Evolutionary conservation across 2,888 invertebrate genomes (phyloP), one percentile per base, ranked within the genome.

Genomic region (Tanypteryx hageni): DNA sequence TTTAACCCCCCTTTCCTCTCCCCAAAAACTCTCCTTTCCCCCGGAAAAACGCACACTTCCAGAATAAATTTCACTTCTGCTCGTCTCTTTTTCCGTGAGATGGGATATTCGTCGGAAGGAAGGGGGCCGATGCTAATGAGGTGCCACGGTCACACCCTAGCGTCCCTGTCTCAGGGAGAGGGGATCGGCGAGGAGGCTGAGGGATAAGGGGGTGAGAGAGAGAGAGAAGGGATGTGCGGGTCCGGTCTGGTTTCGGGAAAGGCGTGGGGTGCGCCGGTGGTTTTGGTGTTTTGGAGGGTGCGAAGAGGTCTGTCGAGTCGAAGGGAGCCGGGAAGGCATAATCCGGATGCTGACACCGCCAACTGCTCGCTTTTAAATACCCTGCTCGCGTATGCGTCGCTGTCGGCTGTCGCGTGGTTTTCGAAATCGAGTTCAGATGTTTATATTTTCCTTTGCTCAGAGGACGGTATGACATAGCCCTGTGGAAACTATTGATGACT

Each of bases 21-120:
- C 22, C 76, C 76, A 76, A 76, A 76, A 76, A 76, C 76, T 76
- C 10, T 76, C 76, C 44, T 44, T 44, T 68, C 68, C 16, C 22
- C 68, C n/a, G 27, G 76, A 76, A 76, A 76, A 76, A 76, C 27
- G 76, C 76, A 76, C 76, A 76, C 76, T 76, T 76, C 76, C 76
- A 76, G 76, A 76, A 76, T 76, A 76, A 76, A 76, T 76, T 76
- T 76, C 76, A 76, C 76, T 76, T 76, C 27, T 76, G 76, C 76
- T n/a, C 44, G 44, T 44, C 44, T 44, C 44, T 44, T 44, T 44
- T 44, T 44, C 44, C 44, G 44, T 44, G 5, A 44, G 44, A 44
- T 44, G 27, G 76, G 76, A 76, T 68, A 68, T 68, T n/a, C 68
- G 68, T 76, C 76, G 22, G 76, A 10, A 27, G 76, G 27, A 76